phyloP scores from a whole-genome alignment of 2,888 invertebrate genomes.

The Villa cingulata region DNA sequence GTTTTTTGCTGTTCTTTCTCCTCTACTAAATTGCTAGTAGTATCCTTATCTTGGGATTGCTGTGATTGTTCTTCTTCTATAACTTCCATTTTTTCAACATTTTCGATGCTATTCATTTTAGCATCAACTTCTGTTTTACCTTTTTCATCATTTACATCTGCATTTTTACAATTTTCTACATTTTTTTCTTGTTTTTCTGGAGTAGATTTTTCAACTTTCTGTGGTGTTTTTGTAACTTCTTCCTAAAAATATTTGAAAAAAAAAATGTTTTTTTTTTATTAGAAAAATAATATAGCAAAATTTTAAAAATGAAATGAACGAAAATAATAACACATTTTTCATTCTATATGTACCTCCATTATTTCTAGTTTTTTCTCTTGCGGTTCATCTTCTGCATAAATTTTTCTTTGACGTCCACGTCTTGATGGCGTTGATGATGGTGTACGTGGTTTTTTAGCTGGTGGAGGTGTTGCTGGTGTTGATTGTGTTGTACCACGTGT shows the following conservation, averaged over 20 bases:
- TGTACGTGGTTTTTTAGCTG: constrained; percentile 27
- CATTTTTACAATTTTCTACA: not conserved
- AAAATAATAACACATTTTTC: too few species aligned
- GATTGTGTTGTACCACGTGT: constrained; percentile 27
- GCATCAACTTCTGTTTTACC: constrained; percentile 3
- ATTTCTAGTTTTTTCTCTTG: constrained; percentile 14
- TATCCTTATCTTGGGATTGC: not conserved
- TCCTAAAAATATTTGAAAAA: constrained; percentile 3
- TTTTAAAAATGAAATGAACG: too few species aligned
- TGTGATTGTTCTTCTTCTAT: not conserved
- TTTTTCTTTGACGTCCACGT: constrained; percentile 29
- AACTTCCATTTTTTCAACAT: not conserved
- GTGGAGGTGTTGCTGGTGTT: constrained; percentile 28
- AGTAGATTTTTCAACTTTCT: constrained; percentile 4
- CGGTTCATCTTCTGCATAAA: constrained; percentile 16
- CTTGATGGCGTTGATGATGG: constrained; percentile 22
- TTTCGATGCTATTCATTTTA: not conserved
- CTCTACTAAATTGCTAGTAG: not conserved
- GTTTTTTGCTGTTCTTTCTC: not conserved
- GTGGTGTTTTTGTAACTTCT: not conserved
- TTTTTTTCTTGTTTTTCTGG: constrained; percentile 9
- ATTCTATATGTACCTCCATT: not conserved
- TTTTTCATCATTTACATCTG: not conserved
- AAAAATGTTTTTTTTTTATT: not conserved
- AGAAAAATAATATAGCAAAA: not conserved